phyloP scores from a whole-genome alignment of 2,888 invertebrate species.

The Philhelius pedissequus region DNA sequence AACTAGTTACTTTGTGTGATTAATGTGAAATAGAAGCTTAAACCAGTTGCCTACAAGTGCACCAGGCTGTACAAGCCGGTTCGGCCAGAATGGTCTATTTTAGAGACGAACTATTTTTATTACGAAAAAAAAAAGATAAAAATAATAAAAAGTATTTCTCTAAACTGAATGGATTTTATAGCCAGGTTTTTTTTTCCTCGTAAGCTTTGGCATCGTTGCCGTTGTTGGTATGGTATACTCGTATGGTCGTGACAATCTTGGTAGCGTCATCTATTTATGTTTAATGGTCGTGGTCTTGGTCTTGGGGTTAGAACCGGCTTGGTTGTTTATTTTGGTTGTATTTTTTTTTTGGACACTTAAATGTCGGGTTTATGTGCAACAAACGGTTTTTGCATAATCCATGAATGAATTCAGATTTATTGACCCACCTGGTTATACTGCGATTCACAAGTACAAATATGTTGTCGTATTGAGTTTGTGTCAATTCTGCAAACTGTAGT shows the following conservation, averaged over 20 bases:
- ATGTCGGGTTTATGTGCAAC: constrained; percentile 13
- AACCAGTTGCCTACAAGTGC: constrained; percentile 38
- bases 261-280: constrained; percentile 17
- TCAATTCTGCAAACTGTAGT: too few species aligned
- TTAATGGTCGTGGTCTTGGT: not conserved
- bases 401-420: constrained; percentile 47
- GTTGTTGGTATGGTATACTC: not conserved
- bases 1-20: constrained; percentile 45
- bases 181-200: not conserved
- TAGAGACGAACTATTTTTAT: constrained; percentile 11
- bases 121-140: not conserved
- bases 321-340: not conserved
- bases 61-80: constrained; percentile 44
- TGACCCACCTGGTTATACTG: not conserved
- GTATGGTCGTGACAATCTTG: not conserved
- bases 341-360: not conserved
- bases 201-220: not conserved
- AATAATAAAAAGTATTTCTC: not conserved
- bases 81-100: constrained; percentile 20
- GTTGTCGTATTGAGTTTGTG: not conserved
- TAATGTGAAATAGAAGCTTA: constrained; percentile 51
- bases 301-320: not conserved
- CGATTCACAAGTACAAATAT: not conserved
- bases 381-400: constrained; percentile 43
- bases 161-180: not conserved